Conservation (phyloP, 2,113 vertebrate species). For the Pleuronectes platessa region DNA sequence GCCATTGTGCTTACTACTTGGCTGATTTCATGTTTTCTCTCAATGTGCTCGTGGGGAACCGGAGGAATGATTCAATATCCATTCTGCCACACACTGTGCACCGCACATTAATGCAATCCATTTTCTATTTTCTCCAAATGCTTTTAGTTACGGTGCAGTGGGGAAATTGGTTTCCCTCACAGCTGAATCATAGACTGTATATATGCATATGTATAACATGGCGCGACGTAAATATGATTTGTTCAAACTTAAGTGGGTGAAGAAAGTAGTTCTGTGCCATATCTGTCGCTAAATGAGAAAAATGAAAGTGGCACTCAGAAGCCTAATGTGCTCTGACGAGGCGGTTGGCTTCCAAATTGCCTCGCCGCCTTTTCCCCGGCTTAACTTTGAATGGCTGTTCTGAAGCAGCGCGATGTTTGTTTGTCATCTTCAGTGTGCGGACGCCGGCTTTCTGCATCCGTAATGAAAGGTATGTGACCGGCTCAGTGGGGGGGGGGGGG, state of each 20-base stretch:
- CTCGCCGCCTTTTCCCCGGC: neutral
- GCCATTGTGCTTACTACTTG: slow-evolving; percentile 57
- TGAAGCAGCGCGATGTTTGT: slow-evolving; percentile 28
- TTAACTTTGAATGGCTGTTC: slow-evolving; percentile 21
- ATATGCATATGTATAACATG: slow-evolving; percentile 51
- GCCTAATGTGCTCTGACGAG: slow-evolving; percentile 32
- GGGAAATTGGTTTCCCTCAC: slow-evolving; percentile 61
- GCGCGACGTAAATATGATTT: slow-evolving; percentile 56
- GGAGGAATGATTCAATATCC: slow-evolving; percentile 69
- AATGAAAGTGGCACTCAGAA: slow-evolving; percentile 46
- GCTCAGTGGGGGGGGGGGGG: slow-evolving; percentile 23
- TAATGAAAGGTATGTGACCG: slow-evolving; percentile 7
- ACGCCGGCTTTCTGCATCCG: slow-evolving; percentile 1
- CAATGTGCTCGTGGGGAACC: slow-evolving; percentile 38
- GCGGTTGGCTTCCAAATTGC: slow-evolving; percentile 34
- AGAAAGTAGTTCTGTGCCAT: slow-evolving; percentile 17
- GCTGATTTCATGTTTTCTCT: slow-evolving; percentile 41
- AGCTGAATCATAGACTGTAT: slow-evolving; percentile 36
- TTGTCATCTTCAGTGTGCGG: slow-evolving; percentile 25
- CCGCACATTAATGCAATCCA: slow-evolving; percentile 66
- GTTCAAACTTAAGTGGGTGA: slow-evolving; percentile 35
- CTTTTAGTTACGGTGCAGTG: slow-evolving; percentile 65
- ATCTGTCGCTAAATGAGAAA: slow-evolving; percentile 42
- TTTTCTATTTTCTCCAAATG: slow-evolving; percentile 65
- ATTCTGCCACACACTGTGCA: slow-evolving; percentile 58